Evolutionary conservation across 2,113 vertebrate species (phyloP).

Genomic region (Phalacrocorax pelagicus): DNA sequence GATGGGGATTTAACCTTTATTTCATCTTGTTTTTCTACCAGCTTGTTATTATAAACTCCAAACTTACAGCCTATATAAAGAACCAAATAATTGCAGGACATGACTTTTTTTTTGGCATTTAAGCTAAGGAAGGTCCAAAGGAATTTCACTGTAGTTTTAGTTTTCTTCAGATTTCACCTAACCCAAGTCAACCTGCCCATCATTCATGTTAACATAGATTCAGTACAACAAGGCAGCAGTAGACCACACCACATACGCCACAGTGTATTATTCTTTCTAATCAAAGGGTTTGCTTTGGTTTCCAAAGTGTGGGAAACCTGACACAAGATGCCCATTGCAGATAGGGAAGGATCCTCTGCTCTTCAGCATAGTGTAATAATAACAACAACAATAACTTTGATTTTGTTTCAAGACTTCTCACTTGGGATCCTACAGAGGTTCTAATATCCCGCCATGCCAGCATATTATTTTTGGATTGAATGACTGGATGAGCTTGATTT

Average conservation of each 20-base stretch:
- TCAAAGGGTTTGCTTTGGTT: constrained; percentile 59
- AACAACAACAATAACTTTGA: constrained; percentile 60
- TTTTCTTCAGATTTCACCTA: not conserved
- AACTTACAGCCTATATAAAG: not conserved
- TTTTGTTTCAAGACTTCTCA: constrained; percentile 58
- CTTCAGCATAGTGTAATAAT: constrained; percentile 37
- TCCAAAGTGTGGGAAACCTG: constrained; percentile 67
- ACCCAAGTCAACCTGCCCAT: not conserved
- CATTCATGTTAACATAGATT: not conserved
- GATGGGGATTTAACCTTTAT: not conserved
- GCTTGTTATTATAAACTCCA: not conserved
- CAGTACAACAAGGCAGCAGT: not conserved
- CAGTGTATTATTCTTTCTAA: constrained; percentile 56
- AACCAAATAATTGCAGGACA: not conserved
- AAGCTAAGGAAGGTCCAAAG: not conserved
- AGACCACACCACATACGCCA: constrained; percentile 51
- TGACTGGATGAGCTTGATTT: constrained; percentile 66
- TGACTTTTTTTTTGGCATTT: not conserved
- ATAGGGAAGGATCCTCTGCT: constrained; percentile 35
- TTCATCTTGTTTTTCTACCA: not conserved
- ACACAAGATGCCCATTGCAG: constrained; percentile 60
- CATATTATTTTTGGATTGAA: constrained; percentile 69
- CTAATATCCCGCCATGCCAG: constrained; percentile 22
- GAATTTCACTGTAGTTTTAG: not conserved
- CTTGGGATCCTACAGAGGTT: constrained; percentile 55